Percentiles rank a stretch among this genome's conserved stretches.
These are phyloP conservation scores for Seladonia tumulorum DNA, from an alignment of 2,888 invertebrate genomes.

Conservation along the genomic window DNA sequence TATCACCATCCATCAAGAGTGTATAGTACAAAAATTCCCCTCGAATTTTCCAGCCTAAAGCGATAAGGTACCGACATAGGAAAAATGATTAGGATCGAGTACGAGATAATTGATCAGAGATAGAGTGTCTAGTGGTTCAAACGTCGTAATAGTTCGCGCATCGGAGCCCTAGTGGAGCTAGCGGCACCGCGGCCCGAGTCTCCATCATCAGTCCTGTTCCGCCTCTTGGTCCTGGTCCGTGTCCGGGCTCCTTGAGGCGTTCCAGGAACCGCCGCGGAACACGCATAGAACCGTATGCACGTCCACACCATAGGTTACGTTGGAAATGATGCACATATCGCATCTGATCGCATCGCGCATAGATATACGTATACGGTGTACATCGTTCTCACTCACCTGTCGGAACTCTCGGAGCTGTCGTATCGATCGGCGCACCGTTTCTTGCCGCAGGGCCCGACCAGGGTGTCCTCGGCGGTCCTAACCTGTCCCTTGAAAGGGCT, in stretches of 20 bases:
- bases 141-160: not conserved
- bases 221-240: not conserved
- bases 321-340: not conserved
- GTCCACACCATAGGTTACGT: not conserved
- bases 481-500: conserved; percentile 80
- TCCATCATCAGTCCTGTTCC: not conserved
- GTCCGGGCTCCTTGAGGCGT: conserved; percentile 36
- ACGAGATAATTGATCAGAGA: not conserved
- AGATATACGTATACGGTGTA: conserved; percentile 63
- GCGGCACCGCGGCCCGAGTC: not conserved
- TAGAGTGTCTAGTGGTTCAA: no score
- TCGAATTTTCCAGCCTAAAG: no score
- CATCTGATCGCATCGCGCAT: not conserved
- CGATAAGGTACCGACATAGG: not conserved
- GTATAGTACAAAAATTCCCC: no score
- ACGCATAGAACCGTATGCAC: not conserved
- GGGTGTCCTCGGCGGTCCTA: conserved; percentile 79
- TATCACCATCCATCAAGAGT: no score
- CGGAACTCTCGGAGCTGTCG: conserved; percentile 97
- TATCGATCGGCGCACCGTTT: conserved; percentile 96
- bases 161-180: not conserved
- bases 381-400: conserved; percentile 88
- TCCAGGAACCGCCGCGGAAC: conserved; percentile 29
- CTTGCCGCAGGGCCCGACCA: conserved; percentile 87
- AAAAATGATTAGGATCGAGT: not conserved